Evolutionary conservation across 2,888 invertebrate genomes (phyloP).

Genomic region (Amphiduros pacificus): DNA sequence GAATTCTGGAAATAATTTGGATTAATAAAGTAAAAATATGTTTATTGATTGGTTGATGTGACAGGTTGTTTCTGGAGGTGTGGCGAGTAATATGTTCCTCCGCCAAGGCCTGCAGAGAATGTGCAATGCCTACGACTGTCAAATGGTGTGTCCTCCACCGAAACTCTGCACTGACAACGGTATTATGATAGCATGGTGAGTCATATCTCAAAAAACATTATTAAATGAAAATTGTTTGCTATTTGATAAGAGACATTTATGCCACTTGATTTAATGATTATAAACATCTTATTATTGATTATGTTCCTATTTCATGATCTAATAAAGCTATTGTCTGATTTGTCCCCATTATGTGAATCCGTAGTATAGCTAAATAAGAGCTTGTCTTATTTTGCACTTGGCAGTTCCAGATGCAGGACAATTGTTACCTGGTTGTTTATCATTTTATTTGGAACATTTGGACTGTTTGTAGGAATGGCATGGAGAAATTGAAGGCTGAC

Average conservation of each 20-base stretch:
- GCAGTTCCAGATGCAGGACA: too few relatives aligned
- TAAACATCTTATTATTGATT: conserved; percentile 6
- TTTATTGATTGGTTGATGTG: too few relatives aligned
- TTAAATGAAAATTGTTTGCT: neutral
- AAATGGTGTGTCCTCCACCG: conserved; percentile 77
- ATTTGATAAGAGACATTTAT: neutral
- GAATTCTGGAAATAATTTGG: too few relatives aligned
- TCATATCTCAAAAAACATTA: neutral
- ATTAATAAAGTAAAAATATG: too few relatives aligned
- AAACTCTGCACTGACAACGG: conserved; percentile 96
- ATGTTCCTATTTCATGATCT: neutral
- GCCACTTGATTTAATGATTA: neutral
- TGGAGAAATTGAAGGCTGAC: conserved; percentile 72
- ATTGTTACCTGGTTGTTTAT: too few relatives aligned
- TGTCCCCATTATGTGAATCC: too few relatives aligned
- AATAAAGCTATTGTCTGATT: neutral
- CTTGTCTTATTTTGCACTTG: too few relatives aligned
- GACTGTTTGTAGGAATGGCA: conserved; percentile 76
- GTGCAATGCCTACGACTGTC: conserved; percentile 66
- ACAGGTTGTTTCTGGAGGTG: conserved; percentile 94
- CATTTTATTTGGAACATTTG: too few relatives aligned
- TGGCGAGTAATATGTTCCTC: conserved; percentile 89
- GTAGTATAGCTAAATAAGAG: too few relatives aligned
- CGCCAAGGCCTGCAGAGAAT: conserved; percentile 71
- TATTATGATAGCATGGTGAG: conserved; percentile 91